These are phyloP conservation scores for Carassius auratus DNA, from an alignment of 2,113 vertebrate species.

Conservation along the genomic window DNA sequence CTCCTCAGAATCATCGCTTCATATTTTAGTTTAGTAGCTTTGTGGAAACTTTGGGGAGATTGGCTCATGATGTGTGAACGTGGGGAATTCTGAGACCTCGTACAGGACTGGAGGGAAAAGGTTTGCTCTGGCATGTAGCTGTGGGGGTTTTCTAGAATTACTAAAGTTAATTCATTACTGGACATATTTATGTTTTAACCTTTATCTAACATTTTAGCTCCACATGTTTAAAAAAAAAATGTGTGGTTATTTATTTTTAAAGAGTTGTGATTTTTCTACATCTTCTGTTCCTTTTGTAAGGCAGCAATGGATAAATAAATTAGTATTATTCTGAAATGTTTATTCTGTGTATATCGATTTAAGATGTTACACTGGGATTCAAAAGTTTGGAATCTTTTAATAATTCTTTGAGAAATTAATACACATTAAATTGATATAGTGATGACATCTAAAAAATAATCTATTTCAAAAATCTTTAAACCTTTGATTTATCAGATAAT, in stretches of 20 bases:
- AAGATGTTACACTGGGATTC: background rate
- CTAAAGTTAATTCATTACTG: background rate
- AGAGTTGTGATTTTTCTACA: constrained; percentile 1
- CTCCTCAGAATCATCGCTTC: background rate
- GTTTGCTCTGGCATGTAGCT: background rate
- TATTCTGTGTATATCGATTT: background rate
- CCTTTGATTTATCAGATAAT: too few species aligned
- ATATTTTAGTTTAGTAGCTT: background rate
- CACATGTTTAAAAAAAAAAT: background rate
- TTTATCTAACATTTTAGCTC: background rate
- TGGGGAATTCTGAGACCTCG: background rate
- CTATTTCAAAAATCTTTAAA: too few species aligned
- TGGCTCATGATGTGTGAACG: background rate
- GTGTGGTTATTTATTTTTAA: constrained; percentile 21
- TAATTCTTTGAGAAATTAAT: background rate
- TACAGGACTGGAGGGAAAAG: background rate
- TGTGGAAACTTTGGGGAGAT: background rate
- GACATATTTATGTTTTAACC: background rate
- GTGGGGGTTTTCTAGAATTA: background rate
- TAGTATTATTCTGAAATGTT: constrained; percentile 15
- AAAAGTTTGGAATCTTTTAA: background rate
- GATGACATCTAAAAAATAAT: background rate
- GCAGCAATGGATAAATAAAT: constrained; percentile 42
- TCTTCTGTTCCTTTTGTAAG: constrained; percentile 5
- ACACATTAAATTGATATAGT: background rate